Evolutionary conservation across 2,113 vertebrate species (phyloP), one percentile per base, ranked within the genome.

Genomic region (Prolemur simus): DNA sequence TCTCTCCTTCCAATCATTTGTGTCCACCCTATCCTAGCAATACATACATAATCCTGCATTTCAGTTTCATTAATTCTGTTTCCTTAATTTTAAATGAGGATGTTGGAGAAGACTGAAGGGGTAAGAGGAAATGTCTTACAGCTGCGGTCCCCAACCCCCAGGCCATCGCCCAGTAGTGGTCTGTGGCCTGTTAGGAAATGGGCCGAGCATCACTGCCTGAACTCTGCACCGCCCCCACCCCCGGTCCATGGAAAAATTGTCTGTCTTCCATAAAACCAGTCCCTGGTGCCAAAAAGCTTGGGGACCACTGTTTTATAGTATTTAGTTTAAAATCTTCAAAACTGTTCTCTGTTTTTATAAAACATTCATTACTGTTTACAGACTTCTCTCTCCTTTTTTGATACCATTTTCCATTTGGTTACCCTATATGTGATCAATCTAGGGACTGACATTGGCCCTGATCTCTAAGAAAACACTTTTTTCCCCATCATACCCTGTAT

Each of bases 321-420:
- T 73, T 81, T 66, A 84, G 13, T 32, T 63, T 47, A 47, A 87
- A 90, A 18, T 88, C 76, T 89, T 71, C 12, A 94, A 94, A 95
- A 52, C 17, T 69, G 74, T 49, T 80, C 56, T 90, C n/a, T 60
- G 37, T 73, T 74, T 82, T 54, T 71, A 91, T 6, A 91, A 81
- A 34, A 85, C 34, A 76, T 69, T 86, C 42, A 42, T 27, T 37
- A 69, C 23, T 63, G 8, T 88, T 96, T 60, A 83, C 0, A 96
- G 54, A 81, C 2, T 58, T 47, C 52, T n/a, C 85, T 93, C n/a
- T 94, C 15, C 47, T 27, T 64, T 96, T 88, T 71, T 83, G 68
- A 27, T 42, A 49, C 13, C 32, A 73, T 83, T 91, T 94, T 82
- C 74, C 71, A 93, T 63, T 52, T 69, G 68, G 66, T 45, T 80